Conservation (phyloP, 2,113 vertebrate species). For the Semnornis frantzii region DNA sequence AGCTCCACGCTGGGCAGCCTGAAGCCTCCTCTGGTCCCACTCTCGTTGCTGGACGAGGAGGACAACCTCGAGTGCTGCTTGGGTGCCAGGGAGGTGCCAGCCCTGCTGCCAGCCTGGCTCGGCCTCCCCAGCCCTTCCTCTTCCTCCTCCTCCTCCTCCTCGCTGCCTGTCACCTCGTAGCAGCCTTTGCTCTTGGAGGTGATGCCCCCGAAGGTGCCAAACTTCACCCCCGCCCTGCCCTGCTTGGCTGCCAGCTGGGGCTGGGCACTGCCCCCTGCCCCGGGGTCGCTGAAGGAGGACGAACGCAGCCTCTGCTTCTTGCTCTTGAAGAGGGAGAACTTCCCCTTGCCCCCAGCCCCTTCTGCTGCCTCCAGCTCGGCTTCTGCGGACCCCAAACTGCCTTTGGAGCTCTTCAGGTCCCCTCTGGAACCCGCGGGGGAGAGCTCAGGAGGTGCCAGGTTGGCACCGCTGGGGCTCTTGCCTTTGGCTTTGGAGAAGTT, state of each 20-base stretch:
- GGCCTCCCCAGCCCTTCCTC: background rate
- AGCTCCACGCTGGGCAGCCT: slow-evolving; percentile 82
- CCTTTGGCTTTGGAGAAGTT: slow-evolving; percentile 86
- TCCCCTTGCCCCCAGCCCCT: slow-evolving; percentile 78
- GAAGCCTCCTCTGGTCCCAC: slow-evolving; percentile 80
- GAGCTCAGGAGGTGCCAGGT: slow-evolving; percentile 59
- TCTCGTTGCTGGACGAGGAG: slow-evolving; percentile 89
- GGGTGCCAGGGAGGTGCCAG: background rate
- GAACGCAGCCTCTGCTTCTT: slow-evolving; percentile 86
- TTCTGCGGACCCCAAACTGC: slow-evolving; percentile 78
- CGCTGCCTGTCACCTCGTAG: slow-evolving; percentile 90
- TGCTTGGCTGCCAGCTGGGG: slow-evolving; percentile 53
- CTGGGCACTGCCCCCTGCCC: too few relatives aligned
- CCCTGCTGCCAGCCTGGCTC: slow-evolving; percentile 50
- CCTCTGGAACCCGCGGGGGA: slow-evolving; percentile 75
- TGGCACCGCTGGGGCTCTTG: background rate
- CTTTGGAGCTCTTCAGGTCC: slow-evolving; percentile 81
- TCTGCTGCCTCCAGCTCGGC: slow-evolving; percentile 68
- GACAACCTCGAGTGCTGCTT: slow-evolving; percentile 82
- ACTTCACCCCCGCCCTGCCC: slow-evolving; percentile 81
- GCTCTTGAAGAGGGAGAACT: slow-evolving; percentile 82
- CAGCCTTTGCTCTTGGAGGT: slow-evolving; percentile 91
- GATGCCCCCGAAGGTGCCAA: slow-evolving; percentile 94
- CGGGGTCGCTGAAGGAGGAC: slow-evolving; percentile 82
- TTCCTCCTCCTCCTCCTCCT: slow-evolving; percentile 73